These are phyloP conservation scores for Stratiomys singularior DNA, from an alignment of 2,888 invertebrate species.

Conservation along the genomic window DNA sequence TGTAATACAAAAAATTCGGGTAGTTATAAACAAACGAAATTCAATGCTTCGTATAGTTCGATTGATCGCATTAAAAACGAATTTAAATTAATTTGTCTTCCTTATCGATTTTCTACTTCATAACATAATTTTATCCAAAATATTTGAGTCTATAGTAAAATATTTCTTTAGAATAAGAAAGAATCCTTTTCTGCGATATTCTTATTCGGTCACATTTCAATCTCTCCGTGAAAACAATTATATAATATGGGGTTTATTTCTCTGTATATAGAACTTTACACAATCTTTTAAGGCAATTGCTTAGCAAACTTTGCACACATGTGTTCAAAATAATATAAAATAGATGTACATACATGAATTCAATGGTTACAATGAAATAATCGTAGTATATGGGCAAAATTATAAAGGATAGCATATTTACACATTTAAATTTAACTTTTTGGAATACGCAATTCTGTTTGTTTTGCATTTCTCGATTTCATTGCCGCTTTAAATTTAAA, in stretches of 20 bases:
- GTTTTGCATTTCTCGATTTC: neutral
- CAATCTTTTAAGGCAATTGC: conserved; percentile 34
- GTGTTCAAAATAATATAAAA: conserved; percentile 17
- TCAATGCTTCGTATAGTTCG: neutral
- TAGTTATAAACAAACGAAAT: neutral
- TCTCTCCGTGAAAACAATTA: neutral
- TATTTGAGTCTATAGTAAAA: neutral
- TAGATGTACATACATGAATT: neutral
- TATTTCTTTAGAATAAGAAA: neutral
- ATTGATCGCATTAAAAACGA: neutral
- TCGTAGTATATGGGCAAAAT: neutral
- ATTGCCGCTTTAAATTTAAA: neutral
- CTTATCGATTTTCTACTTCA: neutral
- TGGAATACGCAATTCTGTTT: neutral
- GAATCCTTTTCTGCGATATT: too few species aligned
- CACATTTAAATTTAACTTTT: neutral
- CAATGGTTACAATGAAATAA: neutral
- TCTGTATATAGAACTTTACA: conserved; percentile 8
- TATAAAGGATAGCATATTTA: neutral
- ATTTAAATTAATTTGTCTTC: neutral
- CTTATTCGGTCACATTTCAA: neutral
- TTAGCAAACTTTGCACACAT: conserved; percentile 31
- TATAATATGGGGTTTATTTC: conserved; percentile 1
- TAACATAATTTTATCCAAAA: neutral
- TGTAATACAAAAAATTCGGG: neutral